Evolutionary conservation across 2,888 invertebrate genomes (phyloP).

Genomic region (Gryllus longicercus): DNA sequence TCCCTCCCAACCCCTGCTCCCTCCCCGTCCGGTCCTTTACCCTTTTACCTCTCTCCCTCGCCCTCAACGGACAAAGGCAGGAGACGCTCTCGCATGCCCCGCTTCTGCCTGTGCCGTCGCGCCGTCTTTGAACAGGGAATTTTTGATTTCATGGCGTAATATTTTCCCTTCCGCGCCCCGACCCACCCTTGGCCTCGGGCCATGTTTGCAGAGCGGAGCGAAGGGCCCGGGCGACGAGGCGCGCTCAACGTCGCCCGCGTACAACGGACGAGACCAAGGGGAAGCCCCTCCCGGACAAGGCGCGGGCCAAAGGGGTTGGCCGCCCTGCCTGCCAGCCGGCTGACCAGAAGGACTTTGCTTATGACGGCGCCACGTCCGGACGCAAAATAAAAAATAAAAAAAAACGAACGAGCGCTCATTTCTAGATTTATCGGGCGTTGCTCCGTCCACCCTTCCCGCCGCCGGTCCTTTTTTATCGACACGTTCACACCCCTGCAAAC

Average conservation of each 20-base stretch:
- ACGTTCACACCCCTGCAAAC: constrained; percentile 10
- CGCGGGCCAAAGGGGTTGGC: not conserved
- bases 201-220: not conserved
- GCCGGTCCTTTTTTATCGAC: not conserved
- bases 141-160: constrained; percentile 17
- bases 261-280: not conserved
- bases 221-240: not conserved
- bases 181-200: not conserved
- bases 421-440: not conserved
- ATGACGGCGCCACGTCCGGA: not conserved
- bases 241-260: not conserved
- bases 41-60: too few relatives aligned
- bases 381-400: not conserved
- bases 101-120: too few relatives aligned
- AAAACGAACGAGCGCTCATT: not conserved
- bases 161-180: not conserved
- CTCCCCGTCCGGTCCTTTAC: too few relatives aligned
- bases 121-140: constrained; percentile 4
- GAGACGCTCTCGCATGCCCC: too few relatives aligned
- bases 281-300: not conserved
- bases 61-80: too few relatives aligned
- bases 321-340: not conserved
- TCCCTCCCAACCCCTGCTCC: too few relatives aligned
- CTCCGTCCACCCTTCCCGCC: not conserved
- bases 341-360: not conserved